A percentile compares a stretch with the other conserved stretches of the same genome.
Conservation (phyloP, 2,113 vertebrate species). For the Panurus biarmicus region DNA sequence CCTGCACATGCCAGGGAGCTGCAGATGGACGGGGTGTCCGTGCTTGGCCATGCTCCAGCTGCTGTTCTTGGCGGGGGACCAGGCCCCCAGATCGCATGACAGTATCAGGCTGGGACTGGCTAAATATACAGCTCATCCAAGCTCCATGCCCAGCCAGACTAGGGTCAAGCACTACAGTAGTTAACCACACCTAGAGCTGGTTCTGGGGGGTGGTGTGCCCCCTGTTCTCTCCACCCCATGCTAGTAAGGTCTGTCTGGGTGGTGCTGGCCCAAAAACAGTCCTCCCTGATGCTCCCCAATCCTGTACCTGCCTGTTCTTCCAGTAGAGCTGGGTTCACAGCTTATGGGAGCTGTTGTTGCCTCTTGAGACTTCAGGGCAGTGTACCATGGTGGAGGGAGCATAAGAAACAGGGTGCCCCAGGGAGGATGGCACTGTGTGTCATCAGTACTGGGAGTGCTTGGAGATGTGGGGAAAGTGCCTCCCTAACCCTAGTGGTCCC, state of each 20-base stretch:
- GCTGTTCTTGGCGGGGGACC: background rate
- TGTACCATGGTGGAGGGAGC: fast-evolving
- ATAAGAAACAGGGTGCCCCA: fast-evolving
- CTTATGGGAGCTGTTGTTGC: background rate
- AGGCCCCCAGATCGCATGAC: constrained; percentile 5
- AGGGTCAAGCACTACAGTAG: background rate
- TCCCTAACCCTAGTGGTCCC: background rate
- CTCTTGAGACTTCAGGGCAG: background rate
- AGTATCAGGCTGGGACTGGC: background rate
- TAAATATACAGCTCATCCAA: background rate
- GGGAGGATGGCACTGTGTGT: background rate
- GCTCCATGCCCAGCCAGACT: fast-evolving
- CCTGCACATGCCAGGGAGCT: background rate
- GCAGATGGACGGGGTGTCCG: background rate
- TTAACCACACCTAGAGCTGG: background rate
- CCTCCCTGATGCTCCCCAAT: fast-evolving
- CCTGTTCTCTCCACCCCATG: background rate
- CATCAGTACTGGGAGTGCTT: background rate
- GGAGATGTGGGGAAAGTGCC: background rate
- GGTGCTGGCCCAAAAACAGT: background rate
- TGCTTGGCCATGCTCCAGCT: background rate
- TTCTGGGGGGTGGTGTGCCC: fast-evolving
- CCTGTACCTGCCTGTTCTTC: background rate
- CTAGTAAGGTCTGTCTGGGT: background rate
- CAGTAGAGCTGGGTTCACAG: background rate